phyloP scores from a whole-genome alignment of 2,113 vertebrate species.

The Arvicanthis niloticus region DNA sequence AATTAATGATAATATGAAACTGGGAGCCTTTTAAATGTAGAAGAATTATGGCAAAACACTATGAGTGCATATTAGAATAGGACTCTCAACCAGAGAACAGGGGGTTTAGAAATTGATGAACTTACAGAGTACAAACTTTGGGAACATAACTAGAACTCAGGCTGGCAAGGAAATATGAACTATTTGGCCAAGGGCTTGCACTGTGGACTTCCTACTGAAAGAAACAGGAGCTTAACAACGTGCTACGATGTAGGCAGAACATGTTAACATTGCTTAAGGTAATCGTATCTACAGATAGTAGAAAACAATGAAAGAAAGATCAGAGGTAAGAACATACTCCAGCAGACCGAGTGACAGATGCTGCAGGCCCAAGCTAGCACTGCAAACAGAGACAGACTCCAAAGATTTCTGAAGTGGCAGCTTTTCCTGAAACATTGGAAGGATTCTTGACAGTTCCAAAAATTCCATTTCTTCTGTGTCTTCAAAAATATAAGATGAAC shows the following conservation, averaged over 20 bases:
- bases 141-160: neutral
- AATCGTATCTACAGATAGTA: neutral
- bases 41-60: neutral
- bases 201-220: neutral
- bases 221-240: neutral
- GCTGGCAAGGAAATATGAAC: neutral
- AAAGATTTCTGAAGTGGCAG: neutral
- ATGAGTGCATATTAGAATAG: neutral
- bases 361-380: neutral
- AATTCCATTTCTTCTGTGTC: neutral
- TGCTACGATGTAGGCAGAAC: neutral
- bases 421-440: conserved; percentile 35
- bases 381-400: neutral
- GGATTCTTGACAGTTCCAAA: conserved; percentile 36
- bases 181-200: neutral
- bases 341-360: neutral
- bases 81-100: neutral
- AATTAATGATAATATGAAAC: neutral
- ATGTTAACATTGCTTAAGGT: neutral
- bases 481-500: neutral
- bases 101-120: neutral
- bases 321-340: neutral
- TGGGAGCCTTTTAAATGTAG: neutral
- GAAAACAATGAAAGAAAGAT: neutral
- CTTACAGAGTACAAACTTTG: neutral